Percentiles rank a stretch among this genome's conserved stretches.
phyloP scores from a whole-genome alignment of 2,113 vertebrate genomes.

The Leucosticte australis region DNA sequence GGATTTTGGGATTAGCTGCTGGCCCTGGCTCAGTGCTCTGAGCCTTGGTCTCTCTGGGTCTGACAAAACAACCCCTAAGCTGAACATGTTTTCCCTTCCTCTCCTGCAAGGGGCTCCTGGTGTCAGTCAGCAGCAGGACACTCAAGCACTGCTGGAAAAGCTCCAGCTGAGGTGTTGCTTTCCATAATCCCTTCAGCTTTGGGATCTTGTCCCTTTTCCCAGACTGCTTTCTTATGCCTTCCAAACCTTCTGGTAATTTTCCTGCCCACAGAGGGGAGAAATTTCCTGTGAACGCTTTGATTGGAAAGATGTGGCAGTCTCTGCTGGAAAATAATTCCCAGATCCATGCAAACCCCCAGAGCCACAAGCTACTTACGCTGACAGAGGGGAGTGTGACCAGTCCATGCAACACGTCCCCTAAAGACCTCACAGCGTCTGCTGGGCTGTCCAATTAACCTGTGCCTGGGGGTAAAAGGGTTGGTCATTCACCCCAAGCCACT shows the following conservation, averaged over 20 bases:
- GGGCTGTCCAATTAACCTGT: constrained; percentile 13
- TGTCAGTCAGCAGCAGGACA: not conserved
- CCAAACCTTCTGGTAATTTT: not conserved
- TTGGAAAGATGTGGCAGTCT: not conserved
- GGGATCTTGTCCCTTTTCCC: not conserved
- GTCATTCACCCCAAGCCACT: not conserved
- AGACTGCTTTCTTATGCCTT: not conserved
- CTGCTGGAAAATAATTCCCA: not conserved
- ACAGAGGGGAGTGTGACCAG: not conserved
- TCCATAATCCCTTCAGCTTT: not conserved
- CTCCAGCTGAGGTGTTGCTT: not conserved
- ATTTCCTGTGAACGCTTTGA: not conserved
- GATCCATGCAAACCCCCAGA: fast-evolving
- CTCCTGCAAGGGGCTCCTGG: not conserved
- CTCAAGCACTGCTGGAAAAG: not conserved
- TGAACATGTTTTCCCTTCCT: not conserved
- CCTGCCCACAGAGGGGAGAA: not conserved
- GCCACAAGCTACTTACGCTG: constrained; percentile 31
- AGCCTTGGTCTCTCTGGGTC: not conserved
- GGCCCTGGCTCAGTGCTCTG: not conserved
- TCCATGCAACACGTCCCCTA: not conserved
- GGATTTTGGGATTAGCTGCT: not conserved
- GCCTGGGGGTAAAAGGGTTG: constrained; percentile 14
- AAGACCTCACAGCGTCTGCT: not conserved
- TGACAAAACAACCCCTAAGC: not conserved